Evolutionary conservation across 1,140 invertebrate species (phyloP), one percentile per base, ranked within the genome.

Genomic region (Platyura marginata): DNA sequence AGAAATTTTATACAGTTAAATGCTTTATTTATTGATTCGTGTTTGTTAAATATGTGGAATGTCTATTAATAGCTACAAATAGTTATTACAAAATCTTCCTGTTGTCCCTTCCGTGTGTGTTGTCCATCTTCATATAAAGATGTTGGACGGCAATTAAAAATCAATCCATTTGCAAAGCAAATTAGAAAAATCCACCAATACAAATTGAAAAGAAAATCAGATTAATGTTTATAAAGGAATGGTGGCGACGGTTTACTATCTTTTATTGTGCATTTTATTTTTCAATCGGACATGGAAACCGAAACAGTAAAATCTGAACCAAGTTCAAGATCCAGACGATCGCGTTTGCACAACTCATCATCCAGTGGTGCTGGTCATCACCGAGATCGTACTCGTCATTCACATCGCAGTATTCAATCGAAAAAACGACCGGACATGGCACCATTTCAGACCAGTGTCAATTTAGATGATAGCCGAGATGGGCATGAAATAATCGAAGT

Each of bases 401-500:
- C 56, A 10, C 55, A 60, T 48, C 53, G 58, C 18, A 40, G 43
- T 18, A 59, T 58, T 29, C 22, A 18, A 34, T 55, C 53, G 6
- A 48, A 36, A 33, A 49, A 56, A 20, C 50, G 49, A 19, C 47
- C 50, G 11, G 57, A 61, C 13, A 83, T 79, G 80, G 77, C 79
- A 37, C 79, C 79, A 20, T 82, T 81, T 53, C 80, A 83, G 62
- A 82, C 80, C n/a, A 77, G 77, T 46, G 77, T 83, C 0, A 81
- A 79, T 48, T 70, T 82, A 39, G 72, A 66, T 37, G 72, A 71
- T 5, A 70, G 72, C 63, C 51, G 57, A 20, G 69, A 73, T 44
- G 81, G 73, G 3, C 79, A 82, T 55, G 82, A 90, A 63, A 79
- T 87, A 5, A 87, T 89, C 34, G 83, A 90, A 65, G 88, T 93